Evolutionary conservation across 2,113 vertebrate species (phyloP).

Genomic region (Bufo bufo): DNA sequence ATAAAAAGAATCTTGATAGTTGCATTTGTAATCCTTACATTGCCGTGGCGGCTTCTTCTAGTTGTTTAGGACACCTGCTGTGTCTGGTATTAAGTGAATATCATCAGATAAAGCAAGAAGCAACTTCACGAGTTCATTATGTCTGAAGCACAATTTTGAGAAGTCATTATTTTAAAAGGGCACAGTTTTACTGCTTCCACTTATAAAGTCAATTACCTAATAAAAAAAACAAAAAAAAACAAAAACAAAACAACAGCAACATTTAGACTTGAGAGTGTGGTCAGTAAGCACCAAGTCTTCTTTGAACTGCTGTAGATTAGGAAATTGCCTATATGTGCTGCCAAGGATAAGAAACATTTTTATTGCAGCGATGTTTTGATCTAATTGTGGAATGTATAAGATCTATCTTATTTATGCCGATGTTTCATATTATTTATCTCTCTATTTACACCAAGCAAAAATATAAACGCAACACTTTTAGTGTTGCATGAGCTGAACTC

Average conservation of each 20-base stretch:
- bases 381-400: neutral
- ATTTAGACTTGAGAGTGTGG: neutral
- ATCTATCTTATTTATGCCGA: neutral
- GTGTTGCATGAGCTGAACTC: no score
- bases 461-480: no score
- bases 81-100: neutral
- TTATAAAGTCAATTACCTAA: neutral
- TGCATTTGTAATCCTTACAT: neutral
- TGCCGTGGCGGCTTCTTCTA: neutral
- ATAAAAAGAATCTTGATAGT: neutral
- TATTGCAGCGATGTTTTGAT: neutral
- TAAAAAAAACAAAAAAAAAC: neutral
- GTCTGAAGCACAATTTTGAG: conserved; percentile 6
- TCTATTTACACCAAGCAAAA: no score
- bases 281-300: neutral
- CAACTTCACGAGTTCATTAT: neutral
- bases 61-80: conserved; percentile 16
- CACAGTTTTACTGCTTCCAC: conserved; percentile 5
- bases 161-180: conserved; percentile 22
- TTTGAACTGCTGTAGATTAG: neutral
- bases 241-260: neutral
- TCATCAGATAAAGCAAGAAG: neutral
- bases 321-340: neutral
- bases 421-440: neutral
- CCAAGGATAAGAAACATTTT: neutral